phyloP scores from a whole-genome alignment of 2,113 vertebrate genomes.

The Mesembrinibis cayennensis region DNA sequence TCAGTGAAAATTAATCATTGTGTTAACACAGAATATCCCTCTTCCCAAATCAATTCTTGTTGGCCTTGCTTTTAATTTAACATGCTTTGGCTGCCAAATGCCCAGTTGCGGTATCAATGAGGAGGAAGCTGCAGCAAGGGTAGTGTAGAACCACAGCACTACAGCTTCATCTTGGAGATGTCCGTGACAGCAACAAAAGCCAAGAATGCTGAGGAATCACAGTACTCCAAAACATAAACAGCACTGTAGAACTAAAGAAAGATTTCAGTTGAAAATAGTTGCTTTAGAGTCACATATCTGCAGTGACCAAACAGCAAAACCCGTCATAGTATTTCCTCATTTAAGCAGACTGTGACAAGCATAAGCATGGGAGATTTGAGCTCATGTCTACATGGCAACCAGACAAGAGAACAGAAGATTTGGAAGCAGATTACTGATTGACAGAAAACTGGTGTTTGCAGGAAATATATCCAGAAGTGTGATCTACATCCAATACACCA shows the following conservation, averaged over 20 bases:
- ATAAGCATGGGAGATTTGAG: neutral
- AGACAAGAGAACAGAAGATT: neutral
- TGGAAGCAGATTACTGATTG: neutral
- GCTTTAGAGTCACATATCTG: neutral
- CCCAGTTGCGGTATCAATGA: fast-evolving
- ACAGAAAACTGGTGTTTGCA: neutral
- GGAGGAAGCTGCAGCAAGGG: neutral
- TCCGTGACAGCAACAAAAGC: neutral
- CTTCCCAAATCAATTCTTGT: neutral
- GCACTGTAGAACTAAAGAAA: neutral
- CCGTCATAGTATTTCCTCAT: neutral
- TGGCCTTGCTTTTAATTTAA: neutral
- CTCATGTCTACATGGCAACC: fast-evolving
- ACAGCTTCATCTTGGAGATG: neutral
- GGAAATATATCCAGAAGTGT: neutral
- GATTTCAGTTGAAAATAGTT: neutral
- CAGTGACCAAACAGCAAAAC: neutral
- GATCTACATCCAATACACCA: neutral
- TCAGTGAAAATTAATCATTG: neutral
- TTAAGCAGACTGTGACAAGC: neutral
- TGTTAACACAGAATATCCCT: neutral
- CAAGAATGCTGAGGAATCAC: neutral
- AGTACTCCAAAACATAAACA: neutral
- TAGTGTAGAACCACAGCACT: neutral
- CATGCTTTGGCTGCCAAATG: neutral